A percentile compares a stretch with the other conserved stretches of the same genome.
These are phyloP conservation scores for Pterocles orientalis DNA, from an alignment of 2,113 vertebrate genomes.

Conservation along the genomic window DNA sequence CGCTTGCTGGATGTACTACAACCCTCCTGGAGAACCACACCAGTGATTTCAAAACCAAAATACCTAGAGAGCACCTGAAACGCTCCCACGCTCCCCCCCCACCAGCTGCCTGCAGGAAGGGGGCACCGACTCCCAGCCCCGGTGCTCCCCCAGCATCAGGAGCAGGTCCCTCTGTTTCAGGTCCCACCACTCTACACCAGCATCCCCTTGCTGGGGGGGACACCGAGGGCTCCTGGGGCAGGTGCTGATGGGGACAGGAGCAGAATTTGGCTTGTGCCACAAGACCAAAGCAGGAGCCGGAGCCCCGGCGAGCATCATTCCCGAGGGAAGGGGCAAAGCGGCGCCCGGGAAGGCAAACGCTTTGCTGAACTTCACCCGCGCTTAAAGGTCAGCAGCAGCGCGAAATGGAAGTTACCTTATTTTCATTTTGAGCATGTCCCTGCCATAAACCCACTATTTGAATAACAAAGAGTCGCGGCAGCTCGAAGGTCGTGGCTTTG, in stretches of 20 bases:
- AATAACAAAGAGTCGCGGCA: slow-evolving; percentile 35
- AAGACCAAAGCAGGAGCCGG: not conserved
- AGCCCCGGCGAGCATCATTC: not conserved
- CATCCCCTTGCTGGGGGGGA: rapidly evolving
- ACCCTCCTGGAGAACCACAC: slow-evolving; percentile 15
- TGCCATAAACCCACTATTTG: slow-evolving; percentile 29
- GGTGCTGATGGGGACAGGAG: not conserved
- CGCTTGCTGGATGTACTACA: not conserved
- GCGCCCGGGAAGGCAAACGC: not conserved
- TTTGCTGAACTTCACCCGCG: slow-evolving; percentile 14
- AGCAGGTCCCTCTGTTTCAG: rapidly evolving
- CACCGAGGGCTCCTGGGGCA: rapidly evolving
- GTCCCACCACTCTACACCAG: not conserved
- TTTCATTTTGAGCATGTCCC: slow-evolving; percentile 45
- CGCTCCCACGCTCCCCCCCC: not conserved
- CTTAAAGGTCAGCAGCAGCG: slow-evolving; percentile 57
- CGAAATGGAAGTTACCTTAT: slow-evolving; percentile 50
- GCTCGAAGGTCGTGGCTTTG: not conserved
- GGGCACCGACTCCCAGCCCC: not conserved
- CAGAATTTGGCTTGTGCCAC: not conserved
- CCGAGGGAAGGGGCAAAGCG: not conserved
- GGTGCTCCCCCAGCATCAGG: rapidly evolving
- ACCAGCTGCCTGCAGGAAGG: not conserved
- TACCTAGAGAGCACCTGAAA: not conserved
- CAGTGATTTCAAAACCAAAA: slow-evolving; percentile 55